Base-by-base conservation (phyloP, 1,140 invertebrate species). In the Zophobas atratus region DNA sequence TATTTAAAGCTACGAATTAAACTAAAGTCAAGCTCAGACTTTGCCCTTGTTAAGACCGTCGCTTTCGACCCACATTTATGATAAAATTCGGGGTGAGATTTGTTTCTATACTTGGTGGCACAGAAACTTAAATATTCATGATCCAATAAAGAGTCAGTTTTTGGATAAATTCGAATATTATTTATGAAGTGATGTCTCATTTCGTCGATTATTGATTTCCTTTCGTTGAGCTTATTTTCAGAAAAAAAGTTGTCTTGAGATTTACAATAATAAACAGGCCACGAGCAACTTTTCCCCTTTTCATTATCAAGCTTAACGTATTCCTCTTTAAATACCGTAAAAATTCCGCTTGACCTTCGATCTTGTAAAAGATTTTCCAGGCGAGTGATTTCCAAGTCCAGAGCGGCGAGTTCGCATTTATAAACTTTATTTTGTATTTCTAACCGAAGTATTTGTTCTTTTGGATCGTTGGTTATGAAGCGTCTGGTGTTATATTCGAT, bases 391-490 rank as follows among this genome's bases (percentile, higher is more conserved):
- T 97, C 95, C 63, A 92, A 90, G 83, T 97, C 95, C 56, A 97
- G 86, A 75, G 93, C 92, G 36, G 92, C 90, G 57, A 97, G 90
- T 86, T 97, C 95, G 81, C 93, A 90, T 81, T 93, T 93, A 85
- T 96, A 97, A 1, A 96, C 95, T 80, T 93, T 91, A 85, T 98
- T 97, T 86, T 97, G 96, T 55, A 97, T 94, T 87, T 97, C 95
- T 1, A 96, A 94, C 63, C 96, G 89, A 86, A 95, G 96, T 80
- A 94, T 91, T 33, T 95, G 83, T 83, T 98, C 96, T 81, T 93
- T 90, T 51, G 88, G 90, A 82, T 94, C 93, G 76, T 94, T 92
- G 2, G 89, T 90, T 1, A 93, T 90, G 80, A 94, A 93, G 82
- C 93, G 88, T 78, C 96, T 89, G 0, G 96, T 97, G 80, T 97